phyloP scores from a whole-genome alignment of 2,113 vertebrate genomes.

The Prolemur simus region DNA sequence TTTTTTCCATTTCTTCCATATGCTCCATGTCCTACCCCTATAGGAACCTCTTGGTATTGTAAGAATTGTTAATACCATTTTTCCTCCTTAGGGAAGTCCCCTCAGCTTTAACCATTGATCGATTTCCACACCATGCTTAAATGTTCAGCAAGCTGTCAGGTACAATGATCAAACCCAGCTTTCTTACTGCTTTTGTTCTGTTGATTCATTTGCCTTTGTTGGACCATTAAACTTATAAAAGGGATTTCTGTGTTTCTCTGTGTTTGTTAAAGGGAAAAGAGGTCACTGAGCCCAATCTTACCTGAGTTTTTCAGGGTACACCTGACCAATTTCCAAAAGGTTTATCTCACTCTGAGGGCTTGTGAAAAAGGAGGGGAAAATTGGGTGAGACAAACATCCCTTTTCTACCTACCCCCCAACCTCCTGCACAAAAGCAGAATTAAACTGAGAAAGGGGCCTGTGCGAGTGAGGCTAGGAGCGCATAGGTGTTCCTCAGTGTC shows the following conservation, averaged over 20 bases:
- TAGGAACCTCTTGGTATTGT: neutral
- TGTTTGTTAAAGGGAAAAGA: constrained; percentile 28
- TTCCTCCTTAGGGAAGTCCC: neutral
- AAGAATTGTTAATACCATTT: neutral
- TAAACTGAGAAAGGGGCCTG: neutral
- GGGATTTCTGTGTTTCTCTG: neutral
- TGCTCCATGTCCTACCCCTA: neutral
- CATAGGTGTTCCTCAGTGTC: constrained; percentile 49
- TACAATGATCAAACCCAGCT: neutral
- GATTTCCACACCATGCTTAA: neutral
- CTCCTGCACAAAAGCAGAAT: neutral
- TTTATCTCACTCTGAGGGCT: neutral
- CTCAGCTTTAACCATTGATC: neutral
- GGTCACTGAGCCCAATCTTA: neutral
- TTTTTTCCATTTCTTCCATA: constrained; percentile 7
- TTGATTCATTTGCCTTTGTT: constrained; percentile 48
- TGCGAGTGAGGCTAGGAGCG: neutral
- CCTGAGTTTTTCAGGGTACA: neutral
- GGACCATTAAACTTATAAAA: neutral
- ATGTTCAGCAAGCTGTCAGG: neutral
- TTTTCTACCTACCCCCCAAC: neutral
- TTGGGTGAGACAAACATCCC: neutral
- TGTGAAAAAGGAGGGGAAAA: neutral
- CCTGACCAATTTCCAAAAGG: neutral
- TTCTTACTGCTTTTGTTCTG: constrained; percentile 10